Base-by-base conservation (phyloP, 35 echinoderm and acorn worm species). In the Hemicentrotus pulcherrimus region DNA sequence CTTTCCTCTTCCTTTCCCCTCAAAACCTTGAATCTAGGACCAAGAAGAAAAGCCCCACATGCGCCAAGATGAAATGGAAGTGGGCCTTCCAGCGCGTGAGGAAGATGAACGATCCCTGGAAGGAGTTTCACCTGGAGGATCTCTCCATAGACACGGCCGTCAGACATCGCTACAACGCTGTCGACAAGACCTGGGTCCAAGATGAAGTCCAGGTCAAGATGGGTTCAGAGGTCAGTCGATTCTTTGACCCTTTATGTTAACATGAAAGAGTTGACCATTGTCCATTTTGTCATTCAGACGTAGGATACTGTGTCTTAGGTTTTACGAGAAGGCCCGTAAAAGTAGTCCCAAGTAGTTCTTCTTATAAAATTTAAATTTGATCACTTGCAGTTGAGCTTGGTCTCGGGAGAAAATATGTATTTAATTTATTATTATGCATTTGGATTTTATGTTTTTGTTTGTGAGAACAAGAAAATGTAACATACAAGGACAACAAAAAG, bases 141-240 rank as follows among this genome's bases (percentile, higher is more conserved):
- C 86, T 96, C 15, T 48, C 95, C 5, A 86, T 92, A 14, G 98
- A 99, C 94, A 96, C 59, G 1, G 97, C 97, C 30, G 94, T 87
- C 31, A 48, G 98, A 46, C 97, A 97, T 48, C 96, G 98, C 11
- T 99, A 99, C 94, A 97, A 97, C 48, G 96, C 97, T 33, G 86
- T 96, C 1, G 95, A 94, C 6, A 87, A 99, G 88, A 89, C 31
- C 19, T 99, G 98, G 98, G 95, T 97, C 28, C 94, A 92, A 4
- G 98, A 99, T 95, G 92, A 96, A 71, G 98, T 99, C 18, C 48
- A 93, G 31, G 94, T 99, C 94, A 99, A 99, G 91, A 95, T 99
- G 86, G 96, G 92, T 41, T 91, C 86, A 16, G 98, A 97, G 98
- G 98, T 99, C 48, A 96, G 88, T 90, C 14, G 5, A 45, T 45